Evolutionary conservation across 1,140 invertebrate species (phyloP), one percentile per base, ranked within the genome.

Genomic region (Choristoneura fumiferana): DNA sequence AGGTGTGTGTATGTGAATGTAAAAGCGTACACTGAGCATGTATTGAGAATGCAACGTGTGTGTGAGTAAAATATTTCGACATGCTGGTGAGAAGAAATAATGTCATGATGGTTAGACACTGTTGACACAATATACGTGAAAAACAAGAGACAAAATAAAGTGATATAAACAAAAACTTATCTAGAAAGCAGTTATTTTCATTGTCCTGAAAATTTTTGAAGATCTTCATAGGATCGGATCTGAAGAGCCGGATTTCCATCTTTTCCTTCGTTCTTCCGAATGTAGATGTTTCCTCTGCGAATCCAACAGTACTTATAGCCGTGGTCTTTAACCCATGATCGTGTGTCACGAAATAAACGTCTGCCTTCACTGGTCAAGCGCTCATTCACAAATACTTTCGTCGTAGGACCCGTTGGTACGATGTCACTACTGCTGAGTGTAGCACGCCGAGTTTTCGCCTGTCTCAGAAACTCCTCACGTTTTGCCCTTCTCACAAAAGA

Each of bases 301-400:
- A 33, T 58, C 57, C 57, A 58, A 15, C 39, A 45, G 40, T 35
- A 49, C 36, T 45, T 49, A 10, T 5, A 58, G 9, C 18, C 40
- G n/a, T 29, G 8, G 4, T 58, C 15, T 14, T 15, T 58, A 2
- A 14, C 18, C 13, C 29, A 18, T 1, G 8, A 10, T 49, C 57
- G 2, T 8, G 22, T 5, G 22, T 58, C 40, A 10, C 57, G 57
- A 58, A 58, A 58, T 37, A 58, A 58, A 3, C 40, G 57, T 17
- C 57, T 14, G 22, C 33, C 33, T 33, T 35, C 43, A n/a, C 18
- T 34, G 8, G 57, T 58, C 1, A 58, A 15, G n/a, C 57, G 39
- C 34, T 58, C 57, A 36, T 58, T 58, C 3, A 49, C 8, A 36
- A 10, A 58, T 15, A 58, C 17, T 34, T 52, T 58, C 5, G 3